Evolutionary conservation across 2,888 invertebrate species (phyloP).

Genomic region (Patella depressa): DNA sequence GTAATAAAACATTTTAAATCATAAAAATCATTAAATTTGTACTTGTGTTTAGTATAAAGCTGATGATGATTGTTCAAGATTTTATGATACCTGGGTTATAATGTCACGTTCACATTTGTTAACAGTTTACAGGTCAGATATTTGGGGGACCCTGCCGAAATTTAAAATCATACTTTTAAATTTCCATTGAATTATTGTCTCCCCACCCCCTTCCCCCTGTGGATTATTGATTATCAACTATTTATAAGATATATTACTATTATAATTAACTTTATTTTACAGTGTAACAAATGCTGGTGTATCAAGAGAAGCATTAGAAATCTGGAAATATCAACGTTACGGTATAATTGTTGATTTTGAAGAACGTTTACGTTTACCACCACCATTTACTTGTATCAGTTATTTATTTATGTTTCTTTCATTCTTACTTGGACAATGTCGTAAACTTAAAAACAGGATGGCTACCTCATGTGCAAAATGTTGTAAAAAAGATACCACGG

Average conservation of each 20-base stretch:
- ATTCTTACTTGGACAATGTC: conserved; percentile 23
- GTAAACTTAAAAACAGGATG: neutral
- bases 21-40: too few relatives aligned
- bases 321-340: conserved; percentile 98
- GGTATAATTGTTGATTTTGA: conserved; percentile 95
- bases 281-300: conserved; percentile 78
- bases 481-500: neutral
- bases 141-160: too few relatives aligned
- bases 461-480: neutral
- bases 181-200: too few relatives aligned
- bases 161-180: too few relatives aligned
- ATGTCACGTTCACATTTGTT: too few relatives aligned
- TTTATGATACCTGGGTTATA: too few relatives aligned
- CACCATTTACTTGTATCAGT: conserved; percentile 89
- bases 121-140: too few relatives aligned
- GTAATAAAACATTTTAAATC: too few relatives aligned
- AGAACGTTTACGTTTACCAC: conserved; percentile 94
- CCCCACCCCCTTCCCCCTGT: too few relatives aligned
- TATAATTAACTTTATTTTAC: conserved; percentile 29
- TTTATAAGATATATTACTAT: neutral
- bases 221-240: neutral
- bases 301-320: conserved; percentile 94
- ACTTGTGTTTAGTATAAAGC: too few relatives aligned
- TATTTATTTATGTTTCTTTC: conserved; percentile 82
- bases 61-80: too few relatives aligned